Evolutionary conservation across 30 jellyfish, hydroid and myxozoan genomes (phyloP).

Genomic region (Hydra vulgaris): DNA sequence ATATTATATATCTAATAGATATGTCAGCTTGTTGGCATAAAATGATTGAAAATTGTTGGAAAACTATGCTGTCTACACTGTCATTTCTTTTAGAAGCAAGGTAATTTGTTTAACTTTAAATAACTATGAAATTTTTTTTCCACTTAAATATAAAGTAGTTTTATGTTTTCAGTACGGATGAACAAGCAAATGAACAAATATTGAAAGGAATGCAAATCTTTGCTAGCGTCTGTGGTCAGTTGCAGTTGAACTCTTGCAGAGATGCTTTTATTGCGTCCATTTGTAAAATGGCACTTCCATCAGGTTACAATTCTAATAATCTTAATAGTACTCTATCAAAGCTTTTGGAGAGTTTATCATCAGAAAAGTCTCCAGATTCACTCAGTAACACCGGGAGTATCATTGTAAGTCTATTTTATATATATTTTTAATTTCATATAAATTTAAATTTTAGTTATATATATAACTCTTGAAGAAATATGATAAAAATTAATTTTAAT

Average conservation of each 20-base stretch:
- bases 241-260: constrained; percentile 45
- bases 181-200: constrained; percentile 58
- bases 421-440: neutral
- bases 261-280: constrained; percentile 71
- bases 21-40: constrained; percentile 48
- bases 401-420: constrained; percentile 12
- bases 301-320: constrained; percentile 22
- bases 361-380: neutral
- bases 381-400: constrained; percentile 18
- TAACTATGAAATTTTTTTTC: neutral
- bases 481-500: no score
- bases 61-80: constrained; percentile 58
- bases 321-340: constrained; percentile 13
- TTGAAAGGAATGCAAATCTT: constrained; percentile 69
- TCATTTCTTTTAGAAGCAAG: constrained; percentile 80
- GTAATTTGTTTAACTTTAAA: constrained; percentile 14
- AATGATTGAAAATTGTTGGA: constrained; percentile 76
- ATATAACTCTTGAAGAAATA: no score
- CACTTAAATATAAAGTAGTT: no score
- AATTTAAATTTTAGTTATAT: no score
- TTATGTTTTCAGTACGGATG: constrained; percentile 63
- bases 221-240: constrained; percentile 95
- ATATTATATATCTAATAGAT: no score
- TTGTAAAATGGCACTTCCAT: constrained; percentile 74
- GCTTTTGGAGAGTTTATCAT: neutral